These are phyloP conservation scores for Pristionchus fissidentatus DNA, from an alignment of 2,888 invertebrate species.

Conservation along the genomic window DNA sequence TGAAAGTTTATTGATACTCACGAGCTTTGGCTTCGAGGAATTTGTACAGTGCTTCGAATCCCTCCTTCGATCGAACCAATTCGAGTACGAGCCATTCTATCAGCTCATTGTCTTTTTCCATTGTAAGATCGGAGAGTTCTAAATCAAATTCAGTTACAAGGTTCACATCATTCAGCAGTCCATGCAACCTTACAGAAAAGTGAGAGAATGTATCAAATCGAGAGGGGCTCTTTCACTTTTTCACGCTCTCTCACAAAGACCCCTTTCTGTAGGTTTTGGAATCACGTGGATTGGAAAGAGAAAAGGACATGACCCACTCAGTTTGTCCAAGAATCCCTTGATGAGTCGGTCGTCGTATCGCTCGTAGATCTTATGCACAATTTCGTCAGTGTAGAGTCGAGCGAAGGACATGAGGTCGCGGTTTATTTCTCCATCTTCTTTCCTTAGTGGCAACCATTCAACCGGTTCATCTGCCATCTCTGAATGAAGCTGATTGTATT, in stretches of 20 bases:
- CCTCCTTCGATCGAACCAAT: neutral
- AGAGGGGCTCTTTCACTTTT: no score
- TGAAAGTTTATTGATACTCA: neutral
- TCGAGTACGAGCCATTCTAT: neutral
- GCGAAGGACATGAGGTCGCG: slow-evolving; percentile 4
- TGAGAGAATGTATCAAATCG: no score
- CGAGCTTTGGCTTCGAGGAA: neutral
- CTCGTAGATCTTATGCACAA: neutral
- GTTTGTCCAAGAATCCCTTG: neutral
- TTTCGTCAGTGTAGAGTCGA: slow-evolving; percentile 1
- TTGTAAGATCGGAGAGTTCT: no score
- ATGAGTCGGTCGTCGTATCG: neutral
- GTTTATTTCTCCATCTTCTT: slow-evolving; percentile 12
- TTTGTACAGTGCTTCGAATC: neutral
- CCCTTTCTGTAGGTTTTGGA: neutral
- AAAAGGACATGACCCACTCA: neutral
- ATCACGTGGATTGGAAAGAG: neutral
- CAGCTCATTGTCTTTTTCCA: slow-evolving; percentile 9
- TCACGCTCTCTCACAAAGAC: no score
- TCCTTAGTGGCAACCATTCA: neutral
- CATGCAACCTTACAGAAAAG: no score
- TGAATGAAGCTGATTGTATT: no score
- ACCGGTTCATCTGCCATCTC: neutral
- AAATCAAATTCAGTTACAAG: no score
- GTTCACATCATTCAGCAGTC: no score